A percentile compares a stretch with the other conserved stretches of the same genome.
phyloP scores from a whole-genome alignment of 2,113 vertebrate genomes.

The Coregonus clupeaformis region DNA sequence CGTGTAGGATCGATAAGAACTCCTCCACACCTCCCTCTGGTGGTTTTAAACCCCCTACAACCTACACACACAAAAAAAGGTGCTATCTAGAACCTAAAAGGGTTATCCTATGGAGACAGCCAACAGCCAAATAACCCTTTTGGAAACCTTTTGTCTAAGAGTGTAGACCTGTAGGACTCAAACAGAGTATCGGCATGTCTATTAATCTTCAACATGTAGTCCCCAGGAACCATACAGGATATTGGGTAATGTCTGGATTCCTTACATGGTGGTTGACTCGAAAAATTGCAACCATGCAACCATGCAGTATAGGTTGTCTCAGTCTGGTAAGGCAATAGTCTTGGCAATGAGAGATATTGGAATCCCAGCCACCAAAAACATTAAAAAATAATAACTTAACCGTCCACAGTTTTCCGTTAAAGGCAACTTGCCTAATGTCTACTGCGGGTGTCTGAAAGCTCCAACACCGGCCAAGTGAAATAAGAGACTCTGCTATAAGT shows the following conservation, averaged over 20 bases:
- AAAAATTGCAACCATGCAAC: not conserved
- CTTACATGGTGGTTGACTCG: slow-evolving; percentile 31
- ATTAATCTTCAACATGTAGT: slow-evolving; percentile 35
- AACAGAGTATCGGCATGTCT: slow-evolving; percentile 20
- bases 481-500: not conserved
- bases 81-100: no score
- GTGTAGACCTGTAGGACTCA: slow-evolving; percentile 18
- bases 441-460: slow-evolving; percentile 17
- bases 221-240: slow-evolving; percentile 44
- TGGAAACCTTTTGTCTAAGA: slow-evolving; percentile 1
- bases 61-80: no score
- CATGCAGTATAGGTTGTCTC: not conserved
- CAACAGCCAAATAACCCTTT: not conserved
- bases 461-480: slow-evolving; percentile 44
- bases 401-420: slow-evolving; percentile 49
- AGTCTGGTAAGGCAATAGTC: slow-evolving; percentile 59
- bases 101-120: no score
- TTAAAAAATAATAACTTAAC: slow-evolving; percentile 29
- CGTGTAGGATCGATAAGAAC: slow-evolving; percentile 21
- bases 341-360: slow-evolving; percentile 40
- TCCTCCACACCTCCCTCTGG: slow-evolving; percentile 6
- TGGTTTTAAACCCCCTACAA: no score
- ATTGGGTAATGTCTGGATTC: slow-evolving; percentile 71
- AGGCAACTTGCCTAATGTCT: slow-evolving; percentile 34
- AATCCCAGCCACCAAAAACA: slow-evolving; percentile 27